These are phyloP conservation scores for Leptinotarsa undecemlineata DNA, from an alignment of 1,140 invertebrate genomes.

Conservation along the genomic window DNA sequence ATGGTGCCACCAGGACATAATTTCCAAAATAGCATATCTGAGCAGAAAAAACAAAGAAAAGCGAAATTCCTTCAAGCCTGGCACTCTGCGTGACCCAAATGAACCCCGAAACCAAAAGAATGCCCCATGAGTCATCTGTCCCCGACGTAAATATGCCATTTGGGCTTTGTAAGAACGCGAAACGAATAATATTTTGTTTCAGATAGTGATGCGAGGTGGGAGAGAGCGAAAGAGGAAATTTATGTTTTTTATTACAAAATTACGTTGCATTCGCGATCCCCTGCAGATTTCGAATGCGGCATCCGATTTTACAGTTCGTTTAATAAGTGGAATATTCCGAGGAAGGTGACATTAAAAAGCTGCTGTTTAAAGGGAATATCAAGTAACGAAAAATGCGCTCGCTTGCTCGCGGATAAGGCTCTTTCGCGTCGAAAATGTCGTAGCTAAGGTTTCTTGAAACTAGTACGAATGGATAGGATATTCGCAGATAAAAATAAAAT, in stretches of 20 bases:
- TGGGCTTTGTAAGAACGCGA: background rate
- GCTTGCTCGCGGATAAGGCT: background rate
- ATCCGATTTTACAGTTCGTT: constrained; percentile 16
- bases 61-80: background rate
- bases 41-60: background rate
- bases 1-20: no score
- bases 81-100: background rate
- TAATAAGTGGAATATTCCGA: constrained; percentile 21
- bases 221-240: constrained; percentile 8
- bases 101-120: background rate
- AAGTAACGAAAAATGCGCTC: constrained; percentile 3
- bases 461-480: background rate
- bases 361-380: constrained; percentile 17
- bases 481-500: constrained; percentile 6
- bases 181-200: constrained; percentile 1
- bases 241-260: constrained; percentile 10
- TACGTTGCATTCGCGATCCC: constrained; percentile 3
- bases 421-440: constrained; percentile 1
- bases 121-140: constrained; percentile 3
- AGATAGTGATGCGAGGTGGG: background rate
- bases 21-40: no score
- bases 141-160: constrained; percentile 2
- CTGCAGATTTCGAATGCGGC: constrained; percentile 21
- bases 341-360: constrained; percentile 16
- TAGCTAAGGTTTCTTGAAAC: constrained; percentile 2